Evolutionary conservation across 2,888 invertebrate genomes (phyloP).

Genomic region (Latheticus oryzae): DNA sequence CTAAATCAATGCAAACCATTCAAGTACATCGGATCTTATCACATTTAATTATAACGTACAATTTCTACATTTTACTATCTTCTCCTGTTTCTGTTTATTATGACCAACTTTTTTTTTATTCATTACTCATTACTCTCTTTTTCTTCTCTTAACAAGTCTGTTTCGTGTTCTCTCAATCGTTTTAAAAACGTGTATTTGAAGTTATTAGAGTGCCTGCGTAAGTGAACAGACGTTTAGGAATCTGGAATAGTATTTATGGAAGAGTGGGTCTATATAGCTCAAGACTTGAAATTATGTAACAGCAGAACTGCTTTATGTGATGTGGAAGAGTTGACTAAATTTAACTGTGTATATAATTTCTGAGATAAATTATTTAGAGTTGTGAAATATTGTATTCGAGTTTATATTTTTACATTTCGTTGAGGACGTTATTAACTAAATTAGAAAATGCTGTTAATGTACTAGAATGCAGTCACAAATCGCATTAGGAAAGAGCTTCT

Average conservation of each 20-base stretch:
- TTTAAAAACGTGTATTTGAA: constrained; percentile 17
- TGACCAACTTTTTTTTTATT: constrained; percentile 18
- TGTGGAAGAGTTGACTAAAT: constrained; percentile 12
- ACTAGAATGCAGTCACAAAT: too few relatives aligned
- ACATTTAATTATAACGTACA: constrained; percentile 16
- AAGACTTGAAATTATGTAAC: constrained; percentile 26
- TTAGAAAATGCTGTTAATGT: too few relatives aligned
- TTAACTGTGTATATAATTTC: constrained; percentile 3
- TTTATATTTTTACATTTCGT: constrained; percentile 3
- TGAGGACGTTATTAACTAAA: not conserved
- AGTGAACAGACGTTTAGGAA: constrained; percentile 23
- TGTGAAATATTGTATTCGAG: not conserved
- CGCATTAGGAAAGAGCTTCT: too few relatives aligned
- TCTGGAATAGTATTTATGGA: constrained; percentile 31
- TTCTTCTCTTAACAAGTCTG: constrained; percentile 13
- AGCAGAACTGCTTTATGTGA: constrained; percentile 20
- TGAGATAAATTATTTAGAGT: not conserved
- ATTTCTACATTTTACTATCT: constrained; percentile 13
- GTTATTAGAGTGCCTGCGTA: constrained; percentile 18
- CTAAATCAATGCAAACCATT: constrained; percentile 34
- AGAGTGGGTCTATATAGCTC: constrained; percentile 10
- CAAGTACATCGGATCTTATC: constrained; percentile 34
- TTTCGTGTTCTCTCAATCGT: constrained; percentile 11
- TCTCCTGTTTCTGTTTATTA: constrained; percentile 27
- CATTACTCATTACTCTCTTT: constrained; percentile 10